These are phyloP conservation scores for Actenoides lindsayi DNA, from an alignment of 2,113 vertebrate genomes.

Conservation along the genomic window DNA sequence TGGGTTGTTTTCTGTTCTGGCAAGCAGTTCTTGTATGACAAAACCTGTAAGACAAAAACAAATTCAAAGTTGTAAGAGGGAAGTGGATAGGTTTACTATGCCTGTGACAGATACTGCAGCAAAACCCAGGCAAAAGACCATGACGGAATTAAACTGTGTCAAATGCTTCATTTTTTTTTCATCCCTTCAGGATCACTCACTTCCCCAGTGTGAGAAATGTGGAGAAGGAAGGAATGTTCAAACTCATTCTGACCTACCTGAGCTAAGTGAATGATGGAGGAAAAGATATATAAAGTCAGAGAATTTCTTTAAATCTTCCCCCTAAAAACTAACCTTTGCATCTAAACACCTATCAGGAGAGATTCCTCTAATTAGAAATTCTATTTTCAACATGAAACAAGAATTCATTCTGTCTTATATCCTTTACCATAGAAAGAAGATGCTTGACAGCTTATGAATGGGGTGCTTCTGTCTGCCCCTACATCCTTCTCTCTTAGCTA, in stretches of 20 bases:
- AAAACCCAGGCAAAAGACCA: constrained; percentile 11
- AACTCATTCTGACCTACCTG: background rate
- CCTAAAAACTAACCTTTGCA: background rate
- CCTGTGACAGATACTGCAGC: background rate
- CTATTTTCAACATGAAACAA: background rate
- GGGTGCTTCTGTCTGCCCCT: background rate
- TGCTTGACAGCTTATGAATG: background rate
- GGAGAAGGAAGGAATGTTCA: background rate
- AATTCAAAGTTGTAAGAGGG: background rate
- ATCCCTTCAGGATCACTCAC: background rate
- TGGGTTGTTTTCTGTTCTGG: background rate
- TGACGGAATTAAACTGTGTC: background rate
- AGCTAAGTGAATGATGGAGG: background rate
- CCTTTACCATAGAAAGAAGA: background rate
- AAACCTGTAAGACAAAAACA: background rate
- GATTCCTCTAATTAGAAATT: background rate
- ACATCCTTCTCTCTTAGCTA: background rate
- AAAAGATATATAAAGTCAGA: background rate
- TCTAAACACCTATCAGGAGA: background rate
- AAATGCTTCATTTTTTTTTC: background rate
- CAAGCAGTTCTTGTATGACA: background rate
- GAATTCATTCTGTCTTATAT: background rate
- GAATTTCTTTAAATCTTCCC: background rate
- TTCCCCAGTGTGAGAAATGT: background rate
- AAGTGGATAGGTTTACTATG: background rate